Conservation (phyloP, 1,140 invertebrate genomes). For the Trichonephila inaurata region DNA sequence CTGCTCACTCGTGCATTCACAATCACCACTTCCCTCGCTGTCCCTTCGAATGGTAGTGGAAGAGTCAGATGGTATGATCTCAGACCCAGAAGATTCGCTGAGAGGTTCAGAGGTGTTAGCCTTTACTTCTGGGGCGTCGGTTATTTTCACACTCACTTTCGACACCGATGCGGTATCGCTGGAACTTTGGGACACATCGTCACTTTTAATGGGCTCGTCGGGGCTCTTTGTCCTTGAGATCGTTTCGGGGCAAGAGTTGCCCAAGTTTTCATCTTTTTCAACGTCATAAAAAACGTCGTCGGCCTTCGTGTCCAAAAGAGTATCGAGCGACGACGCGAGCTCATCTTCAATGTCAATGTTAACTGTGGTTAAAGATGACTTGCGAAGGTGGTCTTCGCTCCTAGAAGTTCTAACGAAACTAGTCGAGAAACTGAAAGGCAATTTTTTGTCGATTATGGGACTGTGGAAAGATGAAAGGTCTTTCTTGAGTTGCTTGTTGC, state of each 20-base stretch:
- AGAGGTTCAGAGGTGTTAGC: slow-evolving; percentile 27
- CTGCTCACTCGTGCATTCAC: slow-evolving; percentile 74
- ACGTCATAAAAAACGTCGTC: slow-evolving; percentile 76
- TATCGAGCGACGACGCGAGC: slow-evolving; percentile 94
- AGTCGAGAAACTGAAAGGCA: slow-evolving; percentile 79
- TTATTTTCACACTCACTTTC: slow-evolving; percentile 60
- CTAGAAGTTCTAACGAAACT: slow-evolving; percentile 88
- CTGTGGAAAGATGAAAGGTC: slow-evolving; percentile 78
- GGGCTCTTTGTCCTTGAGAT: slow-evolving; percentile 18
- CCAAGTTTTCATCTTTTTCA: slow-evolving; percentile 24
- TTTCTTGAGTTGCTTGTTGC: slow-evolving; percentile 78
- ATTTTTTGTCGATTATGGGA: slow-evolving; percentile 78
- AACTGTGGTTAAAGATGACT: slow-evolving; percentile 89
- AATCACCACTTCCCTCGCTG: slow-evolving; percentile 59
- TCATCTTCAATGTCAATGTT: slow-evolving; percentile 93
- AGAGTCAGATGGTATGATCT: slow-evolving; percentile 73
- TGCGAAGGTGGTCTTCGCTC: slow-evolving; percentile 92
- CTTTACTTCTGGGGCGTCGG: slow-evolving; percentile 2
- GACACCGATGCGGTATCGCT: slow-evolving; percentile 53
- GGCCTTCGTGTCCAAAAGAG: slow-evolving; percentile 89
- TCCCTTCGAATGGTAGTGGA: slow-evolving; percentile 62
- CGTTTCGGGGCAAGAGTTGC: slow-evolving; percentile 51
- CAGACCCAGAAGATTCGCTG: slow-evolving; percentile 73
- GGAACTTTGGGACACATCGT: slow-evolving; percentile 60
- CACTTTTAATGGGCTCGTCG: slow-evolving; percentile 46